Evolutionary conservation across 2,888 invertebrate species (phyloP).

Genomic region (Xiphydria camelus): DNA sequence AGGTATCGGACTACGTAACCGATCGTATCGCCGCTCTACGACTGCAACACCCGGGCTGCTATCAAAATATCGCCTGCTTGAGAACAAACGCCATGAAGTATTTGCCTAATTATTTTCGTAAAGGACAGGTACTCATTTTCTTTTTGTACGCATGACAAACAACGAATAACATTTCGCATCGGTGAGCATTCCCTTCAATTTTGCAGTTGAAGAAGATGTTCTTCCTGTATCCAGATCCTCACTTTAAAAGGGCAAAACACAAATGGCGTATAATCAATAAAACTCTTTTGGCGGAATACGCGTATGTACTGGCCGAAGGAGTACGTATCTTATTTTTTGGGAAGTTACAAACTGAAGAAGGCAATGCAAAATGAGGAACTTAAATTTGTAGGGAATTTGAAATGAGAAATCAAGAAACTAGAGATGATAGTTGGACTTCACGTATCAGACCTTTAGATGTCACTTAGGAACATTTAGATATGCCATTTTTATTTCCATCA

Average conservation of each 20-base stretch:
- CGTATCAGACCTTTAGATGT: too few relatives aligned
- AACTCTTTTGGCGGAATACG: constrained; percentile 93
- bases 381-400: too few relatives aligned
- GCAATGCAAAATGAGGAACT: too few relatives aligned
- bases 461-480: too few relatives aligned
- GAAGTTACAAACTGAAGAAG: not conserved
- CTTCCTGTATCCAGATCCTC: constrained; percentile 98
- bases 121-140: constrained; percentile 75
- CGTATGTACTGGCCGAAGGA: constrained; percentile 84
- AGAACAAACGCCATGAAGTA: constrained; percentile 99
- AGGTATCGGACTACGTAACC: constrained; percentile 97
- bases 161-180: not conserved
- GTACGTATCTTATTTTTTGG: constrained; percentile 60
- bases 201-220: constrained; percentile 94
- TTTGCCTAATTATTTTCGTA: constrained; percentile 93
- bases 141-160: not conserved
- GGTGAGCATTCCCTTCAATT: constrained; percentile 38
- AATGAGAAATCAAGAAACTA: too few relatives aligned
- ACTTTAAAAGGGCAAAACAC: constrained; percentile 98
- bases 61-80: constrained; percentile 92
- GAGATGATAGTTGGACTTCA: too few relatives aligned
- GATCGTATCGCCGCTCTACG: constrained; percentile 90
- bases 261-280: constrained; percentile 99
- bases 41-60: constrained; percentile 72
- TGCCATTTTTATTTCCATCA: too few relatives aligned